Evolutionary conservation across 2,888 invertebrate species (phyloP).

Genomic region (Meiosimyza decipiens): DNA sequence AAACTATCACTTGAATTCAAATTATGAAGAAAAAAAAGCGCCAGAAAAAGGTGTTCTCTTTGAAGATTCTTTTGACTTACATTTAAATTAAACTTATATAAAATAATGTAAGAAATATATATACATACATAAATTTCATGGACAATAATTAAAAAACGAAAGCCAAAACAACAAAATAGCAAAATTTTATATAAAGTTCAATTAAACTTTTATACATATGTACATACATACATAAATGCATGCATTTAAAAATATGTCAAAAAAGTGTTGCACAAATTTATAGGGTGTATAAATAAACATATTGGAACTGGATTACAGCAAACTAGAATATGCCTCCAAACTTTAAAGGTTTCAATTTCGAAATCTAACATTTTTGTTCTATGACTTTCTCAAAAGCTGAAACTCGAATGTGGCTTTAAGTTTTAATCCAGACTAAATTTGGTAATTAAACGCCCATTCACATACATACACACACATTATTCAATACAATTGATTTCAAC

Average conservation of each 20-base stretch:
- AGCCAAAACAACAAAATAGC: constrained; percentile 25
- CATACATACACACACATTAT: constrained; percentile 7
- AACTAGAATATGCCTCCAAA: too few species aligned
- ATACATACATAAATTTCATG: constrained; percentile 52
- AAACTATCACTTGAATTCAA: constrained; percentile 40
- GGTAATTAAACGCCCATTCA: too few species aligned
- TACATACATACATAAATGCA: background rate
- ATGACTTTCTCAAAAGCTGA: too few species aligned
- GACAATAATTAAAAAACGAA: constrained; percentile 54
- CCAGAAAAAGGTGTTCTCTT: constrained; percentile 27
- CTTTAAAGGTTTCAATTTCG: too few species aligned
- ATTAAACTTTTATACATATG: background rate
- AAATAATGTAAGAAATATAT: constrained; percentile 36
- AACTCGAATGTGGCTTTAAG: too few species aligned
- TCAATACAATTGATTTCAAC: background rate
- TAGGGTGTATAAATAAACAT: background rate
- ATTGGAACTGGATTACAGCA: too few species aligned
- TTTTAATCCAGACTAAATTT: too few species aligned
- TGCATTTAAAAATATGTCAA: background rate
- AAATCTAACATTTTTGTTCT: too few species aligned
- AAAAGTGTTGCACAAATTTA: constrained; percentile 4
- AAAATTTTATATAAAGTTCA: constrained; percentile 24
- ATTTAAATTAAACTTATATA: constrained; percentile 34
- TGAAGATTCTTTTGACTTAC: constrained; percentile 41
- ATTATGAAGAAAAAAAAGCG: constrained; percentile 37